Evolutionary conservation across 1,140 invertebrate species (phyloP).

Genomic region (Thaumatotibia leucotreta): DNA sequence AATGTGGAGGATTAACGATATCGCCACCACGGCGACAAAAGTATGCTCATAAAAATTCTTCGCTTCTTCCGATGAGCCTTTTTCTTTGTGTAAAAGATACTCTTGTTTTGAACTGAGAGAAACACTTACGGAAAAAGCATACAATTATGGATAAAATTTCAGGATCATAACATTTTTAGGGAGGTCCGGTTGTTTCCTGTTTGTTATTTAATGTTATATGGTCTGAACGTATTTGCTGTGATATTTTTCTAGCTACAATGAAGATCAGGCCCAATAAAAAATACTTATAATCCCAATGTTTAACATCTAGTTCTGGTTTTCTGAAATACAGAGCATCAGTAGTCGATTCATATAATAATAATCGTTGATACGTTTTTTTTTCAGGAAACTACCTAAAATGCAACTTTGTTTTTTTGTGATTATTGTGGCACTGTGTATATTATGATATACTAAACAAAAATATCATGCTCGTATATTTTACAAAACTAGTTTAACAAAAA

Average conservation of each 20-base stretch:
- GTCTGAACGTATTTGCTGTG: background rate
- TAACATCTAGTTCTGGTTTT: background rate
- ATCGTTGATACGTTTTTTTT: no score
- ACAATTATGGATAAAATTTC: slow-evolving; percentile 13
- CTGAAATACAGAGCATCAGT: background rate
- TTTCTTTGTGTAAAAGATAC: slow-evolving; percentile 29
- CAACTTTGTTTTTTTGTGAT: no score
- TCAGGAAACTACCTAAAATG: no score
- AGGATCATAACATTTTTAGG: slow-evolving; percentile 5
- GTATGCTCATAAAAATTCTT: slow-evolving; percentile 33
- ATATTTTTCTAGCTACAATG: background rate
- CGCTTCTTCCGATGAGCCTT: slow-evolving; percentile 22
- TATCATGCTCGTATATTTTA: no score
- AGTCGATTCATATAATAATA: background rate
- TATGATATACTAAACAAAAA: no score
- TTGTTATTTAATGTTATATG: background rate
- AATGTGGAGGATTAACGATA: slow-evolving; percentile 43
- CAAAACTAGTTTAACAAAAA: background rate
- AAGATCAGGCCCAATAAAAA: background rate
- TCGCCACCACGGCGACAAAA: slow-evolving; percentile 35
- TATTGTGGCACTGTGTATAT: no score
- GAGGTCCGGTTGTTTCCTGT: background rate
- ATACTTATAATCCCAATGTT: no score
- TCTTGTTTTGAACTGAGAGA: slow-evolving; percentile 20
- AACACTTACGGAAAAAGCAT: slow-evolving; percentile 9